These are phyloP conservation scores for Donacobius atricapilla DNA, from an alignment of 2,113 vertebrate species.

Conservation along the genomic window DNA sequence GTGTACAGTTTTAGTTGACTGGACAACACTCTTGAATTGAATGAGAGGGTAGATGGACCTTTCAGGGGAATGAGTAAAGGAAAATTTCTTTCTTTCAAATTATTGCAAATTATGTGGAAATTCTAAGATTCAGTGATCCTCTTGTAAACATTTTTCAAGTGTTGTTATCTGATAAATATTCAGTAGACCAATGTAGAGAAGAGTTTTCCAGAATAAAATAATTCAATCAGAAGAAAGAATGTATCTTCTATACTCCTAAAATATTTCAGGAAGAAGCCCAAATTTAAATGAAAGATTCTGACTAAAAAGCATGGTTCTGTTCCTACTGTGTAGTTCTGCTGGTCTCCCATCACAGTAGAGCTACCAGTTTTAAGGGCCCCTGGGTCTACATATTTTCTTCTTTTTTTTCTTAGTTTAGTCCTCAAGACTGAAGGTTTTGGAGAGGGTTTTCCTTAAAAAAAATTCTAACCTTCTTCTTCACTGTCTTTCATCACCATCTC, in stretches of 20 bases:
- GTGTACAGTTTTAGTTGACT: neutral
- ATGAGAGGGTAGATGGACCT: neutral
- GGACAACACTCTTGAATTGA: neutral
- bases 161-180: neutral
- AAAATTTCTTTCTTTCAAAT: neutral
- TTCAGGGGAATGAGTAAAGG: neutral
- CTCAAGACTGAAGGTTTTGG: constrained; percentile 13
- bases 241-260: neutral
- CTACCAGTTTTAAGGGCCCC: neutral
- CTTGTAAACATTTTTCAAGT: neutral
- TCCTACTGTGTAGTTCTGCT: neutral
- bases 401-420: neutral
- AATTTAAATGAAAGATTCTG: neutral
- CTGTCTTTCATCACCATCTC: constrained; percentile 35
- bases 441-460: neutral
- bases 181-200: neutral
- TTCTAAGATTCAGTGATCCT: neutral
- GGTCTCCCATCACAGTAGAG: neutral
- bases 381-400: neutral
- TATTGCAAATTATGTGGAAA: neutral
- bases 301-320: neutral
- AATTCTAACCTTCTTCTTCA: constrained; percentile 26
- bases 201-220: neutral
- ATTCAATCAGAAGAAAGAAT: neutral
- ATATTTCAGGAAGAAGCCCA: neutral